These are phyloP conservation scores for Calameuta idolon DNA, from an alignment of 2,888 invertebrate species.

Conservation along the genomic window DNA sequence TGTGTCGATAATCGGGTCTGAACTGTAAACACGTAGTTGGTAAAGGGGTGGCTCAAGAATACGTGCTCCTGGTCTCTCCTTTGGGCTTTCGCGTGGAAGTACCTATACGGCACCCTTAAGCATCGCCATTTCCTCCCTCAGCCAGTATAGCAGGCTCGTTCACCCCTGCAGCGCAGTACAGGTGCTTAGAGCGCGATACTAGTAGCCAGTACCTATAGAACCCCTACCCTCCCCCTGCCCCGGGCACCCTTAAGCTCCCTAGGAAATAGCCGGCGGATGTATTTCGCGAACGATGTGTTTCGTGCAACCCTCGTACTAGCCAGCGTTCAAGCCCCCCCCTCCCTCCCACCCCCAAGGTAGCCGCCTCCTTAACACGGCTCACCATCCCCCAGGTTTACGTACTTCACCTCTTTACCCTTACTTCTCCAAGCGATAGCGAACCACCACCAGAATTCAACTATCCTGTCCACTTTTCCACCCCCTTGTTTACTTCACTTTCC, in stretches of 20 bases:
- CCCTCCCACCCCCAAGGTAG: not conserved
- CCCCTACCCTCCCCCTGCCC: not conserved
- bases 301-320: not conserved
- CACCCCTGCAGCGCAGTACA: slow-evolving; percentile 7
- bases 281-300: slow-evolving; percentile 15
- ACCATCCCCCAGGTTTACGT: not conserved
- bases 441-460: not conserved
- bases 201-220: not conserved
- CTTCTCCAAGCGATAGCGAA: not conserved
- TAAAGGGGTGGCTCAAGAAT: not conserved
- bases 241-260: slow-evolving; percentile 6
- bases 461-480: not conserved
- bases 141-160: not conserved
- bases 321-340: not conserved
- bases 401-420: not conserved
- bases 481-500: not conserved
- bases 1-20: slow-evolving; percentile 6
- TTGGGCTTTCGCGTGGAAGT: slow-evolving; percentile 8
- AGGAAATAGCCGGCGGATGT: slow-evolving; percentile 10
- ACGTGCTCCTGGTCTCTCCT: slow-evolving; percentile 9
- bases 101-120: slow-evolving; percentile 7
- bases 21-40: slow-evolving; percentile 35
- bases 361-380: slow-evolving; percentile 3
- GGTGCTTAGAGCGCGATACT: slow-evolving; percentile 8
- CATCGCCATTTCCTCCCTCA: slow-evolving; percentile 11